Evolutionary conservation across 2,888 invertebrate genomes (phyloP), one percentile per base, ranked within the genome.

Genomic region (Norana najaformis): DNA sequence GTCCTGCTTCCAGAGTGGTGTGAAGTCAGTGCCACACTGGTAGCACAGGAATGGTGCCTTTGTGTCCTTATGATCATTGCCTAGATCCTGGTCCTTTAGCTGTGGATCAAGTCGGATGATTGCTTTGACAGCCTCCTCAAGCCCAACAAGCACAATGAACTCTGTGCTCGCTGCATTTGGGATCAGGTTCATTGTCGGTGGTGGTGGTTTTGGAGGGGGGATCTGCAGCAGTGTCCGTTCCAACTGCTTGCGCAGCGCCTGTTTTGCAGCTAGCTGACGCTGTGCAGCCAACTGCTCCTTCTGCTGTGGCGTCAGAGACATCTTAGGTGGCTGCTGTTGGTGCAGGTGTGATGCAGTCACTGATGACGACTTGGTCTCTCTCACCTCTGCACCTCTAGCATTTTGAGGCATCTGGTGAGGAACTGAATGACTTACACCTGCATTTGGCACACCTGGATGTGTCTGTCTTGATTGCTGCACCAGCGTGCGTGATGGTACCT

Each of bases 1-100:
- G 95, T 99, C 98, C 97, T 98, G 98, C 95, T 99, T 99, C 99
- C 99, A 99, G 91, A 98, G 98, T 0, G 99, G 98, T 39, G 99
- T 99, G 95, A 99, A 99, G 95, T 99, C 99, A 92, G 98, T 98
- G 93, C 97, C 97, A 96, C 99, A 99, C 95, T 99, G 99, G 92
- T 97, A 97, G 96, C 99, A 99, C 92, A 97, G 96, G 94, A 98
- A 99, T 83, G 98, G 98, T 89, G 94, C 95, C 94, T 94, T 94
- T 30, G 94, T 94, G 93, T 94, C 94, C 91, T 94, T 94, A 91
- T 94, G 94, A 90, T 94, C 94, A 18, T 35, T 20, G 37, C 20
- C 36, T n/a, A 69, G 69, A 35, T 85, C 85, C 85, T 85, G 85
- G 8, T 85, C 37, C 37, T 37, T 85, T n/a, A 88, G 88, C 47